Conservation (phyloP, 1,140 invertebrate species). For the Lasioglossum baleicum region DNA sequence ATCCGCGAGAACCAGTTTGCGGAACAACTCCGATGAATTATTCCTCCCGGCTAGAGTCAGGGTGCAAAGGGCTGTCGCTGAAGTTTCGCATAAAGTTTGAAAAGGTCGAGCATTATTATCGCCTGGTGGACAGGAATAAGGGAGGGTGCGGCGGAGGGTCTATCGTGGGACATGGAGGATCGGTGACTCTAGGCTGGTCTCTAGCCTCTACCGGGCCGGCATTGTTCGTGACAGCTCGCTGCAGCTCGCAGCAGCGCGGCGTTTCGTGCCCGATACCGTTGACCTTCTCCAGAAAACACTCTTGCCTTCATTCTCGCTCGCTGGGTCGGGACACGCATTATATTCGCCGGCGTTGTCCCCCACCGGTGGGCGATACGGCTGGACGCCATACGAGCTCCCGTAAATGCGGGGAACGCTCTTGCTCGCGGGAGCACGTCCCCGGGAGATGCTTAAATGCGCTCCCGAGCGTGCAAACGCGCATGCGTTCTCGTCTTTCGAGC, state of each 20-base stretch:
- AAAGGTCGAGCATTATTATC: no score
- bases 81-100: no score
- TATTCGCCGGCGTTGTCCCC: constrained; percentile 10
- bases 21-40: no score
- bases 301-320: constrained; percentile 65
- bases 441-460: constrained; percentile 55
- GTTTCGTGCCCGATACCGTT: constrained; percentile 58
- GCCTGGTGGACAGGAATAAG: no score
- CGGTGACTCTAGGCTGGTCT: background rate
- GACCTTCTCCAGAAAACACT: constrained; percentile 65
- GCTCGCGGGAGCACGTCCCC: constrained; percentile 38
- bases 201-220: constrained; percentile 36
- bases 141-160: no score
- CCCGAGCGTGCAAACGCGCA: constrained; percentile 58
- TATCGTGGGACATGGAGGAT: no score
- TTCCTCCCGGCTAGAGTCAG: no score
- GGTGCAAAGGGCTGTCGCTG: no score
- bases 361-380: constrained; percentile 4
- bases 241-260: constrained; percentile 41
- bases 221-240: constrained; percentile 43
- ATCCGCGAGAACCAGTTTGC: no score
- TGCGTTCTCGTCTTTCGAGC: constrained; percentile 45
- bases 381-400: constrained; percentile 38
- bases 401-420: constrained; percentile 16
- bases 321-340: constrained; percentile 63